Percentiles rank a stretch among this genome's conserved stretches.
These are phyloP conservation scores for Ophraella communa DNA, from an alignment of 2,888 invertebrate species.

Conservation along the genomic window DNA sequence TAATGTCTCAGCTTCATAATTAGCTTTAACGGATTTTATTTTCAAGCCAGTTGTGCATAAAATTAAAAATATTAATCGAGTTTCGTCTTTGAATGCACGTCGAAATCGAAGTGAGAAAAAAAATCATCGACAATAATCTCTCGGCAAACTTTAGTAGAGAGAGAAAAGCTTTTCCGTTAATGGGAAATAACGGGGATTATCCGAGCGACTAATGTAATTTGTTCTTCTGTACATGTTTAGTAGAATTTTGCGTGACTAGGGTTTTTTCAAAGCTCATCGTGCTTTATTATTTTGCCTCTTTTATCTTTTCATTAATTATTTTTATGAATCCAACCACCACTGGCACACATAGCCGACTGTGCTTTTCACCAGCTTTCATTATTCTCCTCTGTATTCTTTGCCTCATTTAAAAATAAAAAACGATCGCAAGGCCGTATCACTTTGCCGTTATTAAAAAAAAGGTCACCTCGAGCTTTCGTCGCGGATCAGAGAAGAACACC, in stretches of 20 bases:
- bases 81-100: conserved; percentile 12
- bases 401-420: conserved; percentile 7
- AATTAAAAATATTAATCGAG: not conserved
- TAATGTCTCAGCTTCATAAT: too few relatives aligned
- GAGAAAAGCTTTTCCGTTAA: conserved; percentile 60
- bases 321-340: conserved; percentile 54
- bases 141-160: conserved; percentile 44
- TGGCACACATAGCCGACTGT: conserved; percentile 23
- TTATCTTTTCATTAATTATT: conserved; percentile 60
- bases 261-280: conserved; percentile 54
- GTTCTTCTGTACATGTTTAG: conserved; percentile 60
- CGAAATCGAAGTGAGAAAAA: conserved; percentile 25
- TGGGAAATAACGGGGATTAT: conserved; percentile 58
- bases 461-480: not conserved
- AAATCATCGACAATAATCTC: conserved; percentile 9
- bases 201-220: conserved; percentile 59
- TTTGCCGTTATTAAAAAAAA: not conserved
- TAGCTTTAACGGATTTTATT: too few relatives aligned
- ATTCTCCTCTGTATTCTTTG: conserved; percentile 18
- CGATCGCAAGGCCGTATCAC: not conserved
- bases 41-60: too few relatives aligned
- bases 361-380: conserved; percentile 33
- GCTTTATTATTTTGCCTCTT: conserved; percentile 57
- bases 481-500: too few relatives aligned
- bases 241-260: conserved; percentile 59